A percentile compares a stretch with the other conserved stretches of the same genome.
Conservation (phyloP, 2,888 invertebrate species). For the Zaprionus bogoriensis region DNA sequence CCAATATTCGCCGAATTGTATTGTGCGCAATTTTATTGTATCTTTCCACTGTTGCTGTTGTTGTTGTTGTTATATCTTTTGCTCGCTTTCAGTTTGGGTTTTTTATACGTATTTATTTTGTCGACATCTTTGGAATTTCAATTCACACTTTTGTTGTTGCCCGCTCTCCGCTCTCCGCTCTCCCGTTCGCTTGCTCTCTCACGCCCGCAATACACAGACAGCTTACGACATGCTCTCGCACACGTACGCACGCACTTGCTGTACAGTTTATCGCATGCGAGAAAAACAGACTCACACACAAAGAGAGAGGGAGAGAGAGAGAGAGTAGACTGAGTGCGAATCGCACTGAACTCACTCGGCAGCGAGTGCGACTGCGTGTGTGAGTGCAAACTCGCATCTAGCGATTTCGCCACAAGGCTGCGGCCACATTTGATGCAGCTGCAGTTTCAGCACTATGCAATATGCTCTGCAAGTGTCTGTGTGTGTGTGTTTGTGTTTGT, state of each 20-base stretch:
- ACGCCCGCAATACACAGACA: constrained; percentile 52
- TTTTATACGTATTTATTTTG: constrained; percentile 65
- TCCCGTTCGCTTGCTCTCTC: constrained; percentile 22
- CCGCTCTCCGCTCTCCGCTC: constrained; percentile 35
- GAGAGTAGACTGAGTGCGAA: no score
- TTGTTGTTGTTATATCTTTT: constrained; percentile 17
- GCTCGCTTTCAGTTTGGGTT: constrained; percentile 22
- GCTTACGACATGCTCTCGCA: constrained; percentile 45
- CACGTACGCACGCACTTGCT: constrained; percentile 29
- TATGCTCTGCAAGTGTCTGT: constrained; percentile 9
- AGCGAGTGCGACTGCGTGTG: constrained; percentile 15
- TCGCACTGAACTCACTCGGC: neutral
- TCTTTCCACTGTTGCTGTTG: constrained; percentile 58
- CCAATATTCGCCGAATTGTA: constrained; percentile 63
- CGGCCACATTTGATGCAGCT: constrained; percentile 41
- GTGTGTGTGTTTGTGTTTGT: neutral
- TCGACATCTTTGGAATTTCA: constrained; percentile 81
- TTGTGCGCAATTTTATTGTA: constrained; percentile 72
- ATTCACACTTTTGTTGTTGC: constrained; percentile 79
- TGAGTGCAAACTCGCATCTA: constrained; percentile 21
- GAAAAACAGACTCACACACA: neutral
- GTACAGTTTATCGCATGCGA: constrained; percentile 63
- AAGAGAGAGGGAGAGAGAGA: no score
- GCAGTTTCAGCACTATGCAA: constrained; percentile 43
- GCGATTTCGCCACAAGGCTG: constrained; percentile 57